phyloP scores from a whole-genome alignment of 2,113 vertebrate species.

The Cryptoleucopteryx plumbea region DNA sequence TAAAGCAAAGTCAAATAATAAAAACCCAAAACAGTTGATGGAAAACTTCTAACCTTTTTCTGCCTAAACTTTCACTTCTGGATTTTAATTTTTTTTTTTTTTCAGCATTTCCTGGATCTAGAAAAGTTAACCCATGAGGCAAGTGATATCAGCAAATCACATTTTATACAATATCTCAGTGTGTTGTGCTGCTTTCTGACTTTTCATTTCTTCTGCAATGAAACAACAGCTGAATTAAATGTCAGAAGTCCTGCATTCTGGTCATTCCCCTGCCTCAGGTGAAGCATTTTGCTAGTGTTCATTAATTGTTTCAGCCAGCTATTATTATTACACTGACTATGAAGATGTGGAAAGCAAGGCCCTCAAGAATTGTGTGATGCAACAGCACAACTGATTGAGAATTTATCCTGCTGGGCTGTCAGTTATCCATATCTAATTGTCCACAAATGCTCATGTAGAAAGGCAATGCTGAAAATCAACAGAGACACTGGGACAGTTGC shows the following conservation, averaged over 20 bases:
- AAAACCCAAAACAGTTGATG: neutral
- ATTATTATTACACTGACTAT: neutral
- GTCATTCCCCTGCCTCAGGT: neutral
- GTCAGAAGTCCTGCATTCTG: neutral
- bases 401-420: neutral
- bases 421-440: neutral
- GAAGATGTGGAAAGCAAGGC: neutral
- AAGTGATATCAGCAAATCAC: neutral
- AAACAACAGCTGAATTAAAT: neutral
- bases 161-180: neutral
- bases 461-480: neutral
- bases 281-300: neutral
- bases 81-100: neutral
- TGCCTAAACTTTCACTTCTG: neutral
- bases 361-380: neutral
- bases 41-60: neutral
- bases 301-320: neutral
- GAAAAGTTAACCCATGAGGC: neutral
- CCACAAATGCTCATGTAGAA: neutral
- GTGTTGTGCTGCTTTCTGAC: neutral
- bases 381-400: neutral
- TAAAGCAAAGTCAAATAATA: neutral
- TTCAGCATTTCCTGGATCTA: neutral
- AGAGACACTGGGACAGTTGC: neutral
- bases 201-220: neutral